Base-by-base conservation (phyloP, 2,888 invertebrate species). In the Andrena hattorfiana region DNA sequence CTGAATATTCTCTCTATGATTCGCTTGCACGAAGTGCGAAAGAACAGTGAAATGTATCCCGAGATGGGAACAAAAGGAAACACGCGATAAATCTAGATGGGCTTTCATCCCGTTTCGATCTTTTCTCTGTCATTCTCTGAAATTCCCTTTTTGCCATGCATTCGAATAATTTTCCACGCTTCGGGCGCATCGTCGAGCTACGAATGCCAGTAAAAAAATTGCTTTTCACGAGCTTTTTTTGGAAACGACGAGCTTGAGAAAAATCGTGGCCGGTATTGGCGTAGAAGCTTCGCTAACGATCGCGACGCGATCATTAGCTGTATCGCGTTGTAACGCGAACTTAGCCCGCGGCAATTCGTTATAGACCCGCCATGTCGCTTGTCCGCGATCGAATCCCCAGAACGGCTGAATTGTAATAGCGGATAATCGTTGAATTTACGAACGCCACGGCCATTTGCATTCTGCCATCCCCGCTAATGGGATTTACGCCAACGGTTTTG, bases 381-480 rank as follows among this genome's bases (percentile, higher is more conserved):
- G 76, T 84, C 66, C 74, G 28, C 74, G 73, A 81, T 75, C 84
- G 81, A 84, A 74, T 72, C 23, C 76, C 48, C 35, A 7, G 64
- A n/a, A 59, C 62, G 62, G 42, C 6, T 48, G 76, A 83, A 80
- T 87, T 71, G 71, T 77, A 81, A 87, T 78, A 75, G 62, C 75
- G 73, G 74, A 87, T 83, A 85, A 83, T 85, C 77, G 81, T 16
- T 48, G 83, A 85, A 83, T 81, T 79, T 79, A 73, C 77, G 77
- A 64, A 72, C 49, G 62, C 42, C 64, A 8, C 8, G 35, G 20
- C 54, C 60, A 83, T 85, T 87, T 77, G 70, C 83, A 60, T 60
- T 42, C 30, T 13, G 23, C 59, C 51, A 20, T 48, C 10, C 56
- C 66, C 28, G 30, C 67, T 80, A 82, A 86, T 82, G 32, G 70